Base-by-base conservation (phyloP, 1,140 invertebrate genomes). In the Linepithema humile region DNA sequence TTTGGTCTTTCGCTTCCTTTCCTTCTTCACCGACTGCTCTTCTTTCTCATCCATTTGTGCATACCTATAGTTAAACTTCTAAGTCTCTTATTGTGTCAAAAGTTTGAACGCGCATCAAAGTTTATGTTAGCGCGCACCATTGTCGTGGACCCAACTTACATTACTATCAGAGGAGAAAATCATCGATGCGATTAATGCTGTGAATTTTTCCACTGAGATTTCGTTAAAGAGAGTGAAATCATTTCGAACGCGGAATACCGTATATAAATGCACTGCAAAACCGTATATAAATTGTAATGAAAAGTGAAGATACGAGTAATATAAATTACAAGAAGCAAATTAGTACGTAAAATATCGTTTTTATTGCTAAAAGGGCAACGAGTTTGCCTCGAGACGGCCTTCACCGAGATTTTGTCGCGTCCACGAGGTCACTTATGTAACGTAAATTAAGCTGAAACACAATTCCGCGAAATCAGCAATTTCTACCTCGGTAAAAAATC, bases 381-480 rank as follows among this genome's bases (percentile, higher is more conserved):
- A 17, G 29, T 17, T 65, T 43, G 15, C 10, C 15, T 65, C 38
- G 35, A 23, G 35, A 64, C 35, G 12, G 5, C 38, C 29, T 65
- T 65, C 35, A 43, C 38, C 62, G 62, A 65, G 38, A 26, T 43
- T 43, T 43, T 7, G 20, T 65, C 20, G 38, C 38, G 38, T 43
- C n/a, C n/a, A n/a, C 23, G 40, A 45, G 57, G 40, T 43, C 20
- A 23, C 23, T 67, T 45, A 40, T 45, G 1, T 26, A 67, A 67
- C 6, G 40, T 29, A 45, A 26, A 67, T 29, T 45, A 43, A 17
- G 40, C 6, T 43, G 67, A 65, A 69, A 48, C 38, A 53, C 65
- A 59, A 84, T 84, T 86, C 72, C 64, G 60, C 73, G 70, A 85
- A 85, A 78, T 65, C 64, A 45, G 29, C 59, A 67, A 78, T 86